Percentiles rank a stretch among this genome's conserved stretches.
Conservation (phyloP, 2,797 vertebrate genomes). For the Chelidonichthys spinosus region DNA sequence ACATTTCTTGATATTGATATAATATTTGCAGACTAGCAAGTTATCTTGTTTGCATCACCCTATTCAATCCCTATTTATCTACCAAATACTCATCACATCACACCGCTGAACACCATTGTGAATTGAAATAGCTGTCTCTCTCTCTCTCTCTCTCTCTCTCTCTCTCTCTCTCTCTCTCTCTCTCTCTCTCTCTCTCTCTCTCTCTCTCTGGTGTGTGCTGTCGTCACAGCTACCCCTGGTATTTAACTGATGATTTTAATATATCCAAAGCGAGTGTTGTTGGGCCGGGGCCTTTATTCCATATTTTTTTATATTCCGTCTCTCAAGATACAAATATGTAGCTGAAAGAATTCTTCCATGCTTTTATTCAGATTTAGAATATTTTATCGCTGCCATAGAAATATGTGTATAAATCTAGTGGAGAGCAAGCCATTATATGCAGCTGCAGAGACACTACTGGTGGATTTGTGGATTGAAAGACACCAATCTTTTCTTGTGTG, state of each 20-base stretch:
- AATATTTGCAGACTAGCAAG: not conserved
- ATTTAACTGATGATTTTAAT: conserved; percentile 6
- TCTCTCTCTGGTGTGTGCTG: too few relatives aligned
- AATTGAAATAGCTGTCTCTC: not conserved
- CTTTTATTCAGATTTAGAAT: conserved; percentile 40
- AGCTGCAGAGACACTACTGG: conserved; percentile 28
- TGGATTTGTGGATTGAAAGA: conserved; percentile 39
- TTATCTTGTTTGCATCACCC: not conserved
- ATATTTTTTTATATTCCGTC: conserved; percentile 12
- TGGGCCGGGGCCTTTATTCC: not conserved
- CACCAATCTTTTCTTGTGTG: conserved; percentile 47
- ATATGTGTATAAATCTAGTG: conserved; percentile 45
- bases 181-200: too few relatives aligned
- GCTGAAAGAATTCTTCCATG: not conserved
- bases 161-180: too few relatives aligned
- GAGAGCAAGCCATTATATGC: conserved; percentile 24
- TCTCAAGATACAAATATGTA: conserved; percentile 13
- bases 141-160: not conserved
- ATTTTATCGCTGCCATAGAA: conserved; percentile 34
- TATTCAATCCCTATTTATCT: not conserved
- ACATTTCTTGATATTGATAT: not conserved
- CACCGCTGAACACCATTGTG: not conserved
- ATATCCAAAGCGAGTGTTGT: not conserved
- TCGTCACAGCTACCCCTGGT: not conserved
- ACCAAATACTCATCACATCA: not conserved